Evolutionary conservation across 2,888 invertebrate genomes (phyloP).

Genomic region (Patella ulyssiponensis): DNA sequence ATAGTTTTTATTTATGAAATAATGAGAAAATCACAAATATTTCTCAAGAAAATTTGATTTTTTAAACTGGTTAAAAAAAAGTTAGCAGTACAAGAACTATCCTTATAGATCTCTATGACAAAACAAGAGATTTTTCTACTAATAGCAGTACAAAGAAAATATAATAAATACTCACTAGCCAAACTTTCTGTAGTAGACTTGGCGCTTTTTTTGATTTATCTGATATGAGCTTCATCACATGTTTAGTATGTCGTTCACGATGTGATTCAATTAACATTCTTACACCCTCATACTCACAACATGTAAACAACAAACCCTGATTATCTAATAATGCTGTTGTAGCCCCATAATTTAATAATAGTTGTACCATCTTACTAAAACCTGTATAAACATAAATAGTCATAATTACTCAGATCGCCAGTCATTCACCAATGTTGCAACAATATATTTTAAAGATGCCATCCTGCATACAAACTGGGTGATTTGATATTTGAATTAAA

Average conservation of each 20-base stretch:
- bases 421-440: too few relatives aligned
- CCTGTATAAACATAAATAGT: slow-evolving; percentile 43
- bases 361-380: slow-evolving; percentile 55
- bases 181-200: slow-evolving; percentile 46
- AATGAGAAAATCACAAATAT: too few relatives aligned
- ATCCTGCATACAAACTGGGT: too few relatives aligned
- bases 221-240: slow-evolving; percentile 50
- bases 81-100: neutral
- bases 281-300: slow-evolving; percentile 62
- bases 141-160: neutral
- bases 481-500: too few relatives aligned
- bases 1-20: too few relatives aligned
- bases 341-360: slow-evolving; percentile 58
- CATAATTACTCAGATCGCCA: too few relatives aligned
- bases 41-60: too few relatives aligned
- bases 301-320: slow-evolving; percentile 56
- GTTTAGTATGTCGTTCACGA: slow-evolving; percentile 53
- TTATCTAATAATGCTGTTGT: slow-evolving; percentile 59
- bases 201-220: slow-evolving; percentile 53
- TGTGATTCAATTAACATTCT: slow-evolving; percentile 58
- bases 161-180: slow-evolving; percentile 53
- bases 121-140: too few relatives aligned
- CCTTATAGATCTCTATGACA: too few relatives aligned
- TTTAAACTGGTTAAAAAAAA: too few relatives aligned
- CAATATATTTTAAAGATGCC: too few relatives aligned